These are phyloP conservation scores for Hermetia illucens DNA, from an alignment of 1,140 invertebrate species.

Conservation along the genomic window DNA sequence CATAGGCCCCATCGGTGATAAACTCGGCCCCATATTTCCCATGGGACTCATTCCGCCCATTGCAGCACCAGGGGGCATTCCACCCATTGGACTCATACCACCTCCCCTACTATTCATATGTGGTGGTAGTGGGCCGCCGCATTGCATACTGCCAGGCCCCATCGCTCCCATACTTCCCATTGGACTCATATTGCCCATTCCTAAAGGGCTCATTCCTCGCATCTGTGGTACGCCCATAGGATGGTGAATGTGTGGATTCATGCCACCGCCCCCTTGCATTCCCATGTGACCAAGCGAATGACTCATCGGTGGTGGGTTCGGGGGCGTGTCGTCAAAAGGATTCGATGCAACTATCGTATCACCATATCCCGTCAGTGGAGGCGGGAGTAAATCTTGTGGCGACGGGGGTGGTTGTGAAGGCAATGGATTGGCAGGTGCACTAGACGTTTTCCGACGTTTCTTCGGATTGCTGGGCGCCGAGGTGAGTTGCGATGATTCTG, in stretches of 20 bases:
- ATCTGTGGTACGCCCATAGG: constrained; percentile 53
- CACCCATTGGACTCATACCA: constrained; percentile 23
- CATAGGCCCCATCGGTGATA: constrained; percentile 53
- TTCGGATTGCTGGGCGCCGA: constrained; percentile 49
- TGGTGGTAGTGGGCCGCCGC: constrained; percentile 13
- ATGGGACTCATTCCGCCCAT: constrained; percentile 42
- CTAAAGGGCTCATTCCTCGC: constrained; percentile 55
- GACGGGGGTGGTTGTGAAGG: constrained; percentile 40
- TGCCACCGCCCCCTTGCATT: constrained; percentile 19
- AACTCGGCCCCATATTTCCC: constrained; percentile 32
- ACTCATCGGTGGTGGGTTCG: constrained; percentile 35
- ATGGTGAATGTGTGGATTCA: constrained; percentile 33
- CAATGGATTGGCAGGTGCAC: constrained; percentile 36
- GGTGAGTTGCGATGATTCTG: constrained; percentile 38
- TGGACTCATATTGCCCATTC: constrained; percentile 33
- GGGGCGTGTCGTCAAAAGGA: constrained; percentile 86
- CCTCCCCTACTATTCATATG: constrained; percentile 26
- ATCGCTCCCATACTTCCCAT: constrained; percentile 18
- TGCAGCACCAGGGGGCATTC: constrained; percentile 22
- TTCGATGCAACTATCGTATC: constrained; percentile 90
- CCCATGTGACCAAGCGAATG: constrained; percentile 25
- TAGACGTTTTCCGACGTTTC: constrained; percentile 50
- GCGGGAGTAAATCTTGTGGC: constrained; percentile 65
- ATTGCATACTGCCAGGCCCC: constrained; percentile 17
- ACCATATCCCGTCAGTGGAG: constrained; percentile 71